Base-by-base conservation (phyloP, 2,797 vertebrate species). In the Pseudotriccus pelzelni region DNA sequence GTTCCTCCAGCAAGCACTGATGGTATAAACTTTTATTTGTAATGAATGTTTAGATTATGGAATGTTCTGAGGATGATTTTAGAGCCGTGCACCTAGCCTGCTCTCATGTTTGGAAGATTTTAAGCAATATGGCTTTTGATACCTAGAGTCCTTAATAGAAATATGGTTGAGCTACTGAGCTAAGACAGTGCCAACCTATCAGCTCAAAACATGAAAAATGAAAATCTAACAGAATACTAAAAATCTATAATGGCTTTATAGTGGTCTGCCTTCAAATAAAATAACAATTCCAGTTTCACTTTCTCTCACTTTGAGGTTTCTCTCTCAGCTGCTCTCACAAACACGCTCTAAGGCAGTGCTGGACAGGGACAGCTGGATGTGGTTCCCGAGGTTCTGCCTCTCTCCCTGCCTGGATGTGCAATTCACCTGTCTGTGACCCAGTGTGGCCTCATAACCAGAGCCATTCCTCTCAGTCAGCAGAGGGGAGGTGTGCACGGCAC, bases 21-120 rank as follows among this genome's bases (percentile, higher is more conserved):
- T 34, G 43, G 20, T 37, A 23, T 59, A 75, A 84, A 66, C 30
- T 77, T 90, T 30, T 50, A 66, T 83, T 80, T 80, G 56, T 60
- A 70, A 70, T 80, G 39, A 9, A 86, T 72, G 4, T 83, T 88
- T 44, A 79, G 41, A 19, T 69, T 41, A 49, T 27, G 46, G n/a
- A 83, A 83, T 23, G 21, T 43, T 66, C 28, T 74, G 73, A 66
- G 50, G 15, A 53, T 44, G 63, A 56, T 46, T 83, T 90, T 34
- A 18, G 97, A 92, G 95, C 98, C 96, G 7, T 97, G 97, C 67
- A 96, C 43, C 85, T 97, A 97, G 34, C 98, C 97, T 89, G 58
- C 98, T 98, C 96, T 97, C 80, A 97, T 94, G 86, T 94, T 93
- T 97, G 97, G 91, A 94, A 97, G 49, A 96, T 60, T 97, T 96